phyloP scores from a whole-genome alignment of 2,888 invertebrate genomes.

The Acleris literana region DNA sequence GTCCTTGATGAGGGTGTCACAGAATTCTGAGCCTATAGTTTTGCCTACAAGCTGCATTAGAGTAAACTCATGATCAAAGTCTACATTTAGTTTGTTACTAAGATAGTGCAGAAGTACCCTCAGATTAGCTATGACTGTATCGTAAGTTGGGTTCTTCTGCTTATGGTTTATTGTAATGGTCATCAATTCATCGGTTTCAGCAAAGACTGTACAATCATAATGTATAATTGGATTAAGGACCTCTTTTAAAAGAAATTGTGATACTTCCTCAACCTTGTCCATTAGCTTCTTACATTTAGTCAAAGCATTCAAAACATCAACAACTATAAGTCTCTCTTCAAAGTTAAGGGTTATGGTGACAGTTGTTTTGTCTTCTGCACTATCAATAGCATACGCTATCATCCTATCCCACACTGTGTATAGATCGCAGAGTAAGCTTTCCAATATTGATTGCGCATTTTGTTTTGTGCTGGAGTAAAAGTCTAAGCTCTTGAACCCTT shows the following conservation, averaged over 20 bases:
- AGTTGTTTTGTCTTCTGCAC: slow-evolving; percentile 54
- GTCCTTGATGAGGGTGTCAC: slow-evolving; percentile 86
- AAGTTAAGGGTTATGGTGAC: slow-evolving; percentile 66
- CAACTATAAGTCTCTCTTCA: slow-evolving; percentile 51
- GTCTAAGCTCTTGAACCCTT: slow-evolving; percentile 78
- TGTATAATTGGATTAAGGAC: slow-evolving; percentile 84
- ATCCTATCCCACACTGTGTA: slow-evolving; percentile 76
- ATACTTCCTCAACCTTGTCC: slow-evolving; percentile 81
- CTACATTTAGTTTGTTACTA: slow-evolving; percentile 79
- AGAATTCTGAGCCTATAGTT: slow-evolving; percentile 83
- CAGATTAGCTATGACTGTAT: slow-evolving; percentile 83
- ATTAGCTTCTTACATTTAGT: slow-evolving; percentile 66
- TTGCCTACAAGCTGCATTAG: slow-evolving; percentile 83
- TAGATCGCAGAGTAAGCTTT: slow-evolving; percentile 73
- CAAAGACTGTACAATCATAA: slow-evolving; percentile 68
- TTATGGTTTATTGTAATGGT: slow-evolving; percentile 68
- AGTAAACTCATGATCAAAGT: slow-evolving; percentile 52
- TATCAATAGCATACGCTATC: slow-evolving; percentile 66
- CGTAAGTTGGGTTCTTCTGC: slow-evolving; percentile 73
- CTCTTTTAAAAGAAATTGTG: slow-evolving; percentile 82
- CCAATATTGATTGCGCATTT: slow-evolving; percentile 71
- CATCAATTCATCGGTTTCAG: slow-evolving; percentile 62
- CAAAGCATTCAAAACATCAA: slow-evolving; percentile 70
- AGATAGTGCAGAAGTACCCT: slow-evolving; percentile 83
- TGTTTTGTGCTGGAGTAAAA: slow-evolving; percentile 76